Conservation (phyloP, 1,140 invertebrate genomes). For the Leptinotarsa undecemlineata region DNA sequence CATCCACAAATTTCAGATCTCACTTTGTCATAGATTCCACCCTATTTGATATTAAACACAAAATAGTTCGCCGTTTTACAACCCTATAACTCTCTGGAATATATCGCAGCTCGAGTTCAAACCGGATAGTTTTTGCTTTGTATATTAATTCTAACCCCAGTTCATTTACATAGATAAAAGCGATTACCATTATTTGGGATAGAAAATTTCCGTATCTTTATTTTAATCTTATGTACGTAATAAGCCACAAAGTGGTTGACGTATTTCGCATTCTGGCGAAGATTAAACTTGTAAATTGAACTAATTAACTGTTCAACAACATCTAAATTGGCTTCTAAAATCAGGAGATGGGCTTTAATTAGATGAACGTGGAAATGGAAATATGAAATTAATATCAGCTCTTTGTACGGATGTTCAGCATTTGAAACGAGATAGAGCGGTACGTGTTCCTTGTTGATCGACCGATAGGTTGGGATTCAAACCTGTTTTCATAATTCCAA, state of each 20-base stretch:
- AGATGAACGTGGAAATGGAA: slow-evolving; percentile 2
- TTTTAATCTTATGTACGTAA: background rate
- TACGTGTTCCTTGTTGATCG: too few relatives aligned
- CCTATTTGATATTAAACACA: too few relatives aligned
- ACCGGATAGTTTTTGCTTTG: background rate
- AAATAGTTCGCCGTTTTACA: background rate
- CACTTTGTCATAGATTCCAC: too few relatives aligned
- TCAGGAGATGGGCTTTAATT: background rate
- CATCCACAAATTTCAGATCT: too few relatives aligned
- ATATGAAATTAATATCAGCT: background rate
- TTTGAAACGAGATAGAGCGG: too few relatives aligned
- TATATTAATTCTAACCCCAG: background rate
- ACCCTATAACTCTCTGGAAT: background rate
- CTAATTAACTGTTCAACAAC: slow-evolving; percentile 16
- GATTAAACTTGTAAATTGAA: slow-evolving; percentile 10
- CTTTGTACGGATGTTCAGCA: background rate
- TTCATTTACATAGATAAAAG: background rate
- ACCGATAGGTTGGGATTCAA: too few relatives aligned
- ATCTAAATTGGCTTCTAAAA: slow-evolving; percentile 9
- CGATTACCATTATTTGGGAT: background rate
- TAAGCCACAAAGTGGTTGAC: background rate
- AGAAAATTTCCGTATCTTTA: background rate
- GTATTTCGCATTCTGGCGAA: background rate
- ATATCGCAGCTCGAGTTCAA: background rate
- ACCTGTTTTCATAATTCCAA: too few relatives aligned